phyloP scores from a whole-genome alignment of 2,797 vertebrate genomes.

The Austrolebias charrua region DNA sequence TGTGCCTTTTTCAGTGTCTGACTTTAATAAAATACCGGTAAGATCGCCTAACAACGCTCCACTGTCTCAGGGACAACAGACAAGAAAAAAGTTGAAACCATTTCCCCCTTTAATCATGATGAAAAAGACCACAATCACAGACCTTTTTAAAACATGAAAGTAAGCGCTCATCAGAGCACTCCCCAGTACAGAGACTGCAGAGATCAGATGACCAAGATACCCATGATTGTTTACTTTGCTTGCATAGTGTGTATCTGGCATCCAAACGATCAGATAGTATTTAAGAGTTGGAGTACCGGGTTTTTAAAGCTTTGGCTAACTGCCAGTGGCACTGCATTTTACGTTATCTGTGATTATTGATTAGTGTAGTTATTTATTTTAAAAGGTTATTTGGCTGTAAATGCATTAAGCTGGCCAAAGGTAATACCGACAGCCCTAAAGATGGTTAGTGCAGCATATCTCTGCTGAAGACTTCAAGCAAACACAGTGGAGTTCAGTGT shows the following conservation, averaged over 20 bases:
- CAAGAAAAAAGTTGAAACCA: conserved; percentile 2
- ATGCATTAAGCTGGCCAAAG: conserved; percentile 24
- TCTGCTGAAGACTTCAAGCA: not conserved
- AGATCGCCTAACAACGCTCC: not conserved
- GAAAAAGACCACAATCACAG: conserved; percentile 14
- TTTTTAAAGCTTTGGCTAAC: conserved; percentile 26
- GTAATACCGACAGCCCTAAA: conserved; percentile 19
- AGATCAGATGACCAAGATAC: conserved; percentile 35
- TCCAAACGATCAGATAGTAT: conserved; percentile 22
- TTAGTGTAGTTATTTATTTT: conserved; percentile 27
- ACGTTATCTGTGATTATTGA: conserved; percentile 48
- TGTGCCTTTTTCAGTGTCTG: not conserved
- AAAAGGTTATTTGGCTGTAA: conserved; percentile 40
- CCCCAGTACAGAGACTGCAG: conserved; percentile 10
- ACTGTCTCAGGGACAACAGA: not conserved
- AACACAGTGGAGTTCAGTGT: not conserved
- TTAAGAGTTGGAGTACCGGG: conserved; percentile 19
- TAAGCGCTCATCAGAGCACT: conserved; percentile 10
- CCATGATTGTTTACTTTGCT: conserved; percentile 22
- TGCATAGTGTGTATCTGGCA: conserved; percentile 5
- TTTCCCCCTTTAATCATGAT: conserved; percentile 5
- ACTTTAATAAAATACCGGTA: not conserved
- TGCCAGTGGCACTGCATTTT: conserved; percentile 29
- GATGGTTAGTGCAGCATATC: conserved; percentile 5
- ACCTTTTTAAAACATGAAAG: conserved; percentile 6